A percentile compares a stretch with the other conserved stretches of the same genome.
phyloP scores from a whole-genome alignment of 1,140 invertebrate species.

The Hycleus cichorii region DNA sequence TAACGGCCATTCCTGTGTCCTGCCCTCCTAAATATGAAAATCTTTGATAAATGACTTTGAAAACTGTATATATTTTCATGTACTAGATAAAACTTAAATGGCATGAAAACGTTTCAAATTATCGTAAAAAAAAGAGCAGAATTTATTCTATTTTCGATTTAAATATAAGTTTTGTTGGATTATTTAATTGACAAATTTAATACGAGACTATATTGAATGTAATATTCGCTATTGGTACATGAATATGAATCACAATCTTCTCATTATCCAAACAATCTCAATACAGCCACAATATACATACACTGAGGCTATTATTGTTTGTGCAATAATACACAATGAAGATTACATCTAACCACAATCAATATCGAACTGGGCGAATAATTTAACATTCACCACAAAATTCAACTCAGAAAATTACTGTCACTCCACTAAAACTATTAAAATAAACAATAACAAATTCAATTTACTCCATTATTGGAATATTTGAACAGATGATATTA shows the following conservation, averaged over 20 bases:
- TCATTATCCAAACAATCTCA: conserved; percentile 20
- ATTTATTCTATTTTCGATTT: too few relatives aligned
- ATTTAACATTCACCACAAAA: conserved; percentile 11
- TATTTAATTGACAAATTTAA: too few relatives aligned
- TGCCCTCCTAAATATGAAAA: conserved; percentile 15
- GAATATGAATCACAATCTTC: conserved; percentile 21
- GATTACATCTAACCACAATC: conserved; percentile 20
- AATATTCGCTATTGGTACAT: too few relatives aligned
- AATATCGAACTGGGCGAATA: conserved; percentile 20
- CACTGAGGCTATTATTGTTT: conserved; percentile 19
- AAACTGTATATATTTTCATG: conserved; percentile 3
- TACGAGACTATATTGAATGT: too few relatives aligned
- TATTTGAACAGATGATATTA: too few relatives aligned
- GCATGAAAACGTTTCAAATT: neutral
- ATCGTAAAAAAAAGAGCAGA: too few relatives aligned
- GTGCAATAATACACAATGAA: conserved; percentile 21
- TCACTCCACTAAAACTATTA: too few relatives aligned
- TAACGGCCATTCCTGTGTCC: conserved; percentile 15
- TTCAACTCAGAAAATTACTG: too few relatives aligned
- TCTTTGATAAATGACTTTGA: conserved; percentile 15
- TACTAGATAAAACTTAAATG: conserved; percentile 3
- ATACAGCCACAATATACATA: conserved; percentile 16
- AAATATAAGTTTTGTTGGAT: too few relatives aligned
- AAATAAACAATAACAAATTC: too few relatives aligned
- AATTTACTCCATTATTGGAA: too few relatives aligned